phyloP scores from a whole-genome alignment of 2,113 vertebrate genomes.

The Beaufortia kweichowensis region DNA sequence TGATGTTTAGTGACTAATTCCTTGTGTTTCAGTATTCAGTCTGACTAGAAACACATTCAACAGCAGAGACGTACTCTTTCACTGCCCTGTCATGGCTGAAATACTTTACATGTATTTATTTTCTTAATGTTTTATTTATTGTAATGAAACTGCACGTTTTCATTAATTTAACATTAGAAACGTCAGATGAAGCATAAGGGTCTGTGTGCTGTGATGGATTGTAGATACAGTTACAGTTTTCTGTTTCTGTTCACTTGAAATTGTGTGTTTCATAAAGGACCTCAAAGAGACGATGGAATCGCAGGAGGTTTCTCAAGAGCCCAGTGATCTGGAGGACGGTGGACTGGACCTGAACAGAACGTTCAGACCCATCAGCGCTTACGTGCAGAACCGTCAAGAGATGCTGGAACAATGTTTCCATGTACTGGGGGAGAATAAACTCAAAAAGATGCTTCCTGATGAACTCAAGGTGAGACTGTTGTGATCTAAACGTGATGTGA shows the following conservation, averaged over 20 bases:
- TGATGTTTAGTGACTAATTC: no score
- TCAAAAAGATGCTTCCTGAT: constrained; percentile 93
- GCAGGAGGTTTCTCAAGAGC: constrained; percentile 77
- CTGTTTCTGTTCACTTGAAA: background rate
- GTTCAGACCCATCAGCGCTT: constrained; percentile 90
- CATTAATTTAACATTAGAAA: no score
- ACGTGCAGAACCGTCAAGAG: constrained; percentile 83
- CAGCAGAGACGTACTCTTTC: no score
- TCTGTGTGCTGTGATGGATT: no score
- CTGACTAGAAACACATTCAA: no score
- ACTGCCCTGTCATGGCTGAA: no score
- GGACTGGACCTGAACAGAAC: constrained; percentile 86
- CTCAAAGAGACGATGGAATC: constrained; percentile 72
- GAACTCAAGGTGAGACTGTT: constrained; percentile 94
- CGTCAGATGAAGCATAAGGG: no score
- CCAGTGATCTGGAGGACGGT: constrained; percentile 93
- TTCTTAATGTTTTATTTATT: no score
- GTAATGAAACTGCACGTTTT: no score
- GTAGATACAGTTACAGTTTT: background rate
- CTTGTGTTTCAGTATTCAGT: no score
- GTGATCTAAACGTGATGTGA: no score
- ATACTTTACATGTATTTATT: no score
- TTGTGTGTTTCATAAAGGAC: constrained; percentile 66
- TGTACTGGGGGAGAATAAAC: constrained; percentile 89
- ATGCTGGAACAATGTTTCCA: constrained; percentile 94